Conservation (phyloP, 2,113 vertebrate genomes). For the Cyphomyrus discorhynchus region DNA sequence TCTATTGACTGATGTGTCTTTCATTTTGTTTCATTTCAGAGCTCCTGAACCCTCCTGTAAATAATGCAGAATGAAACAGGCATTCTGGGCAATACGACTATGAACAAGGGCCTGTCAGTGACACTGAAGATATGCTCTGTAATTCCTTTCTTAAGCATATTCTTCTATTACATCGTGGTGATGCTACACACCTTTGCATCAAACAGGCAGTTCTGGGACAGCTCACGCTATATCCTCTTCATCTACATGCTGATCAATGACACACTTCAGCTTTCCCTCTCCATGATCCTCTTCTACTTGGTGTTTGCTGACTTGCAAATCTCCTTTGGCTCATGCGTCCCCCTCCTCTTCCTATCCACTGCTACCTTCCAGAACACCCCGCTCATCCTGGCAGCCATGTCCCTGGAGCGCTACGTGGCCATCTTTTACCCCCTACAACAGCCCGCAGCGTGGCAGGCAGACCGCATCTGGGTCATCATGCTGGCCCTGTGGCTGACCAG, state of each 20-base stretch:
- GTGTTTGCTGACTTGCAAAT: conserved; percentile 43
- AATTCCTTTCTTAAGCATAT: conserved; percentile 51
- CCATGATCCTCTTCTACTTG: conserved; percentile 57
- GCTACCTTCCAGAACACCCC: conserved; percentile 57
- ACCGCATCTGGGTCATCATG: conserved; percentile 54
- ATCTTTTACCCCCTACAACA: conserved; percentile 55
- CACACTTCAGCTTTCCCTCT: conserved; percentile 51
- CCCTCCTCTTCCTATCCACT: conserved; percentile 49
- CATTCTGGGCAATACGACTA: conserved; percentile 37
- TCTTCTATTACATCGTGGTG: conserved; percentile 51
- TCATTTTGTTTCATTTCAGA: conserved; percentile 15
- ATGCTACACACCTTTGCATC: conserved; percentile 58
- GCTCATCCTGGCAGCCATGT: conserved; percentile 60
- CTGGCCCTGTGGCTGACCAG: conserved; percentile 48
- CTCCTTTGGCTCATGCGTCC: conserved; percentile 38
- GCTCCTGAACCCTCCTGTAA: background rate
- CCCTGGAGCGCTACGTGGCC: conserved; percentile 63
- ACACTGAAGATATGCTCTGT: conserved; percentile 58
- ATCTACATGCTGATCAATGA: conserved; percentile 64
- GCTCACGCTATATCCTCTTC: conserved; percentile 61
- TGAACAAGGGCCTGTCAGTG: conserved; percentile 36
- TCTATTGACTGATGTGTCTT: background rate
- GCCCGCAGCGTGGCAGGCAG: conserved; percentile 48
- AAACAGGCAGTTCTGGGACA: conserved; percentile 55
- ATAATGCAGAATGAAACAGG: conserved; percentile 57